Percentiles rank a stretch among this genome's conserved stretches.
These are phyloP conservation scores for Clarias gariepinus DNA, from an alignment of 2,113 vertebrate genomes.

Conservation along the genomic window DNA sequence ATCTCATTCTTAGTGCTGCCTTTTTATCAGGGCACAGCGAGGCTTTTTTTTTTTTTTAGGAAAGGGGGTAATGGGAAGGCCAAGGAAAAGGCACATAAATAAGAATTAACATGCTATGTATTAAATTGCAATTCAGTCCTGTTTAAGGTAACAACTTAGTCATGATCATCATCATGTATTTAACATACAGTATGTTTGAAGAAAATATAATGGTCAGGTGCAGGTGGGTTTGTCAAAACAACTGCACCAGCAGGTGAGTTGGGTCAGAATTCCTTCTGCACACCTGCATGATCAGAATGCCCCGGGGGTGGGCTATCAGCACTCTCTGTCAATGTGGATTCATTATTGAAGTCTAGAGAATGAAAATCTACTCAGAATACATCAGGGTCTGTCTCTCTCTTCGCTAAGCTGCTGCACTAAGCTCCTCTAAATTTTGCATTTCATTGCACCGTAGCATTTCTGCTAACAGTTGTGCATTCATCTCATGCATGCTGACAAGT, in stretches of 20 bases:
- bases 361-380: not conserved
- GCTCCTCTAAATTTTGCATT: not conserved
- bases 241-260: not conserved
- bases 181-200: not conserved
- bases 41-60: not conserved
- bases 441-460: not conserved
- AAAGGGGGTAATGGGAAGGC: not conserved
- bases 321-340: not conserved
- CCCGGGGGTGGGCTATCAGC: not conserved
- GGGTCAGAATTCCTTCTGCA: not conserved
- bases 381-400: not conserved
- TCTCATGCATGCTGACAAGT: not conserved
- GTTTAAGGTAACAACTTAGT: not conserved
- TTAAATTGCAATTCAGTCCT: not conserved
- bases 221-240: not conserved
- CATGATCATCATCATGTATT: not conserved
- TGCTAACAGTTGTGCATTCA: conserved; percentile 14
- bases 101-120: not conserved
- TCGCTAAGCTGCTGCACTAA: not conserved
- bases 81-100: not conserved
- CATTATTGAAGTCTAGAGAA: not conserved
- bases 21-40: not conserved
- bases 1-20: not conserved
- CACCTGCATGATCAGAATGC: not conserved
- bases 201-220: not conserved